These are phyloP conservation scores for Globodera rostochiensis DNA, from an alignment of 1,140 invertebrate genomes.

Conservation along the genomic window DNA sequence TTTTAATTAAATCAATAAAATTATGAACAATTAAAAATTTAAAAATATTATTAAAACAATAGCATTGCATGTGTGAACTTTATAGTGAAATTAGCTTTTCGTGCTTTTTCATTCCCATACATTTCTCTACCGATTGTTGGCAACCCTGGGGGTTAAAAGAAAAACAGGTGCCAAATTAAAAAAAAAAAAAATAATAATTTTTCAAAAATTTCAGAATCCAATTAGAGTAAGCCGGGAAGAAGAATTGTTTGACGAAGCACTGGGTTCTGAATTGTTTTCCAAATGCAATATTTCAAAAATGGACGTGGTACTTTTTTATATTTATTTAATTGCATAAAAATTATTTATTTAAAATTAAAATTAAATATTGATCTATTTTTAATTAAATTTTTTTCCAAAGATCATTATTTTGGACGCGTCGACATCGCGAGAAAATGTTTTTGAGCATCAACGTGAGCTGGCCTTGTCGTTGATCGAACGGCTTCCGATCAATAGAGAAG, in stretches of 20 bases:
- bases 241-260: slow-evolving; percentile 8
- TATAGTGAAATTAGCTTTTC: neutral
- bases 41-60: no score
- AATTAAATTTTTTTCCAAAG: neutral
- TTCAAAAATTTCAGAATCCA: neutral
- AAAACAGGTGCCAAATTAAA: neutral
- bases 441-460: slow-evolving; percentile 60
- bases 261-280: neutral
- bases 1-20: neutral
- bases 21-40: no score
- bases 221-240: slow-evolving; percentile 1
- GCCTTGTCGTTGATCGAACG: slow-evolving; percentile 58
- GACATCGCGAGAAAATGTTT: slow-evolving; percentile 57
- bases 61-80: no score
- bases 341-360: slow-evolving; percentile 4
- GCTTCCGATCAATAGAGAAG: slow-evolving; percentile 54
- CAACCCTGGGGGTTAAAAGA: neutral
- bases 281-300: slow-evolving; percentile 23
- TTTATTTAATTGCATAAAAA: neutral
- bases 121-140: neutral
- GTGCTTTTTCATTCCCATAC: neutral
- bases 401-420: slow-evolving; percentile 63
- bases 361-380: neutral
- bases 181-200: neutral
- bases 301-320: slow-evolving; percentile 12